Evolutionary conservation across 2,113 vertebrate species (phyloP), one percentile per base, ranked within the genome.

Genomic region (Boleophthalmus pectinirostris): DNA sequence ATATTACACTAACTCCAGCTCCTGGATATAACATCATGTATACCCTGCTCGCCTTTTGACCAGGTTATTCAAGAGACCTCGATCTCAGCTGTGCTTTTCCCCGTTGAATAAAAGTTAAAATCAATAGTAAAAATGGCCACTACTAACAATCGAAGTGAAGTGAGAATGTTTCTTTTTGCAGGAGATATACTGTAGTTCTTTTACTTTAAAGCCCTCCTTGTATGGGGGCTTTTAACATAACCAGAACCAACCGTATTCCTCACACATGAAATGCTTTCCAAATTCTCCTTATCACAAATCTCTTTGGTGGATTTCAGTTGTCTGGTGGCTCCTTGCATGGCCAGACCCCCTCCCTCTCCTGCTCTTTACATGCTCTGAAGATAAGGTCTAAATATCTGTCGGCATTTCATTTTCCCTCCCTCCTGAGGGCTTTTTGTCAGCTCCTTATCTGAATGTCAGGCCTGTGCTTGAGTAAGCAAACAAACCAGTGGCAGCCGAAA

Each of bases 381-480:
- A 90, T 86, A 82, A 82, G 74, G 86, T 84, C 77, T 73, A 72
- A 85, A 81, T 88, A 87, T 88, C 84, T 91, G 77, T 84, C 72
- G 47, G 65, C 72, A 75, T 89, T 90, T 81, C 80, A 74, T 82
- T 78, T 83, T 63, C 70, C 65, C 72, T 79, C 83, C 70, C 74
- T 78, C 69, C 47, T 49, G 57, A 84, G 81, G 88, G 78, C 66
- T 84, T 76, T 90, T 90, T 90, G 82, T 90, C 88, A 82, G 80
- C 81, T 85, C 87, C 73, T 86, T 86, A 87, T 90, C 82, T 78
- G 79, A 89, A 86, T 87, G 89, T 89, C 89, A 85, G 74, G 64
- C 75, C 80, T 82, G 73, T 85, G 84, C 85, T 82, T 83, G 86
- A 89, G 83, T 85, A 87, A 90, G 89, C 86, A 93, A 90, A 92